Evolutionary conservation across 1,140 invertebrate genomes (phyloP), one percentile per base, ranked within the genome.

Genomic region (Monomorium pharaonis): DNA sequence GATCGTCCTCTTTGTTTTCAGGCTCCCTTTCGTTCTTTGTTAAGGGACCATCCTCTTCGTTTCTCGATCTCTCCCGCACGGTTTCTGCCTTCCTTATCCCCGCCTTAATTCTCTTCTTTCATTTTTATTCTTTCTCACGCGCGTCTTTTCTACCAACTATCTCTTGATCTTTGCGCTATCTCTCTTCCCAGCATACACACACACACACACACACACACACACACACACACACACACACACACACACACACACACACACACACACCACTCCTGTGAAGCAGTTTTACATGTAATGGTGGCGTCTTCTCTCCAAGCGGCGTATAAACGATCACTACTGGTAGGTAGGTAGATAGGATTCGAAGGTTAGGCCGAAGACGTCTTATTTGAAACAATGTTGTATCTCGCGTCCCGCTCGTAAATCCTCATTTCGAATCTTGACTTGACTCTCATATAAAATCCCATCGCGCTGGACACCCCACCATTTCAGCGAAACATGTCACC

Each of bases 371-470:
- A 90, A 94, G 93, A 95, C 91, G 93, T 95, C 94, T 95, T 94
- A 94, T 94, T 95, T 92, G 94, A 95, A 95, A 95, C 94, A 95
- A 94, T 95, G 94, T 95, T 94, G 92, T 92, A 91, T 92, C 84
- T 89, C 89, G 88, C 91, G 92, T 89, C 91, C 94, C 91, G 93
- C 91, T 93, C 94, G 94, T 95, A 95, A 95, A 95, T 95, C 89
- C 94, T 95, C 94, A 94, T 95, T 95, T 91, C 94, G 91, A 94
- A 94, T 95, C 94, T 92, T 94, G 89, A 93, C 94, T 92, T 94
- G 89, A 93, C 93, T 94, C 94, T 94, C 94, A 89, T 95, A 95
- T 95, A 95, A 94, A 95, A 94, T 94, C 88, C 89, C 85, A 86
- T 89, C 75, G 56, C 12, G 47, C 1, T 51, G n/a, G 70, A 72